Conservation (phyloP, 2,113 vertebrate species). For the Physeter macrocephalus region DNA sequence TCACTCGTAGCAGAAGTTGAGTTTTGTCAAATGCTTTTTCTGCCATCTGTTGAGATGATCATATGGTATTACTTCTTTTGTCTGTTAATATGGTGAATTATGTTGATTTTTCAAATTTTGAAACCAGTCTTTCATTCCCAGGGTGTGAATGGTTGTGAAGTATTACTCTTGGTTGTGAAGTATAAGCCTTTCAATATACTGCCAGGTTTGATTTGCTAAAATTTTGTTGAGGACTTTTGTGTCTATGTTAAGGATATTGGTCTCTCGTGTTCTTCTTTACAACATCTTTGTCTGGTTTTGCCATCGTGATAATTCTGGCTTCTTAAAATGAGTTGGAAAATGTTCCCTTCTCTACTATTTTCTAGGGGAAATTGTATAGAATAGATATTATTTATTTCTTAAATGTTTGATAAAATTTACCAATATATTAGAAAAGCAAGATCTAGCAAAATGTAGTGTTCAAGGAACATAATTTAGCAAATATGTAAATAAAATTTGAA, state of each 20-base stretch:
- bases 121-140: background rate
- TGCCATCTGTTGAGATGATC: background rate
- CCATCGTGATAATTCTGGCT: background rate
- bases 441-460: background rate
- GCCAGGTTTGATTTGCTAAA: background rate
- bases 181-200: background rate
- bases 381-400: background rate
- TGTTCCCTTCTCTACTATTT: background rate
- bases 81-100: background rate
- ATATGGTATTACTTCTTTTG: background rate
- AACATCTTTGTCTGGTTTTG: background rate
- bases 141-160: background rate
- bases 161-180: background rate
- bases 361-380: background rate
- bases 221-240: background rate
- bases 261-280: background rate
- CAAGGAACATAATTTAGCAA: background rate
- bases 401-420: background rate
- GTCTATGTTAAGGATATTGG: background rate
- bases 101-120: background rate
- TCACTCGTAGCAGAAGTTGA: background rate
- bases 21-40: background rate
- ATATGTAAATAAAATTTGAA: background rate
- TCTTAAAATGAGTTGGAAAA: background rate
- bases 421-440: background rate